phyloP scores from a whole-genome alignment of 2,113 vertebrate species.

The Tursiops truncatus region DNA sequence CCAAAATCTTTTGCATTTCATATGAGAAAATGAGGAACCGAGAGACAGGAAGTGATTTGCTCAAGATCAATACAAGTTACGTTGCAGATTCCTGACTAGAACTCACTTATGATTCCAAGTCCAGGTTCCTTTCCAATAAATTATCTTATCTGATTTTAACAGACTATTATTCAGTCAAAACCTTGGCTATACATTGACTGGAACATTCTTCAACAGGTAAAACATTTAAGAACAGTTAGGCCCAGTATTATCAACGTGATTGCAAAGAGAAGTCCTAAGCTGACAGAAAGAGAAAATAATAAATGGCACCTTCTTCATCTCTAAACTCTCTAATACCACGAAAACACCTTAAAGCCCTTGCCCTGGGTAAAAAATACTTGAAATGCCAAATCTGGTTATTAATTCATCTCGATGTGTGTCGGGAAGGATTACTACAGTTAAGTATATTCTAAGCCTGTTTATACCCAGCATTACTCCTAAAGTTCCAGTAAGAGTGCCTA shows the following conservation, averaged over 20 bases:
- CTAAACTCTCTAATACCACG: constrained; percentile 77
- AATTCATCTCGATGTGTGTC: constrained; percentile 65
- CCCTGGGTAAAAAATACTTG: constrained; percentile 77
- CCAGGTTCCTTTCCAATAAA: not conserved
- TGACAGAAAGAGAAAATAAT: constrained; percentile 76
- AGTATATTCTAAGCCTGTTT: constrained; percentile 72
- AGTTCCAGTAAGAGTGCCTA: constrained; percentile 67
- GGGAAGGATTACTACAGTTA: constrained; percentile 69
- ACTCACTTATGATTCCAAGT: constrained; percentile 3
- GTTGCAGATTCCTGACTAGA: not conserved
- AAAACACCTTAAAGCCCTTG: constrained; percentile 77
- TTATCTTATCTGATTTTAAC: not conserved
- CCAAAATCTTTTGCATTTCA: not conserved
- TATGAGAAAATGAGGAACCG: not conserved
- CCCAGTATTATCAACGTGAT: constrained; percentile 57
- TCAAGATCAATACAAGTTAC: not conserved
- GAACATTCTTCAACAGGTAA: constrained; percentile 59
- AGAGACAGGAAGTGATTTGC: not conserved
- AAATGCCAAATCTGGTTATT: constrained; percentile 76
- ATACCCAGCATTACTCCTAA: constrained; percentile 56
- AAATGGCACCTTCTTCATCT: constrained; percentile 75
- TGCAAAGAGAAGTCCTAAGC: constrained; percentile 57
- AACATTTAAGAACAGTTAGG: constrained; percentile 60
- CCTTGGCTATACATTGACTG: not conserved
- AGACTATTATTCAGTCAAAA: constrained; percentile 15